Percentiles rank a stretch among this genome's conserved stretches.
Conservation (phyloP, 1,140 invertebrate species). For the Drosophila takahashii region DNA sequence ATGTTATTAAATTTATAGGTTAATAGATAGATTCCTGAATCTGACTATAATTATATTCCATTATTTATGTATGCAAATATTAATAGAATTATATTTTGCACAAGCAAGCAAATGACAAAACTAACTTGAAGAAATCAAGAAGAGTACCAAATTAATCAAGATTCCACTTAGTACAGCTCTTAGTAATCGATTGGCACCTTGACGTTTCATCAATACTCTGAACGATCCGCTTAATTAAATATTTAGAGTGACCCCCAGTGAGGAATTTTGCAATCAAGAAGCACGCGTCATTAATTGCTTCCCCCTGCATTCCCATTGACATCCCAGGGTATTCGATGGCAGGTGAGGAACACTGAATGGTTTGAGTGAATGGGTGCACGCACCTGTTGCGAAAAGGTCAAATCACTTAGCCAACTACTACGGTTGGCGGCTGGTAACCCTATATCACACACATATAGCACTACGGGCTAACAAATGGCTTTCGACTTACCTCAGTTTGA, state of each 20-base stretch:
- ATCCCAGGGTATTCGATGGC: not conserved
- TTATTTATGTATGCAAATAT: no score
- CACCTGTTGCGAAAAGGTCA: slow-evolving; percentile 81
- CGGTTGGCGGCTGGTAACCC: not conserved
- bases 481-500: slow-evolving; percentile 77
- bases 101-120: no score
- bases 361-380: slow-evolving; percentile 9
- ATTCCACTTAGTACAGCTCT: not conserved
- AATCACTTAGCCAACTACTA: slow-evolving; percentile 46
- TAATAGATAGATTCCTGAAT: no score
- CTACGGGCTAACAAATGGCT: slow-evolving; percentile 3
- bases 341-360: not conserved
- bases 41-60: no score
- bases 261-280: slow-evolving; percentile 15
- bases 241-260: slow-evolving; percentile 4
- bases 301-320: slow-evolving; percentile 23
- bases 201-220: slow-evolving; percentile 2
- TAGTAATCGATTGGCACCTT: not conserved
- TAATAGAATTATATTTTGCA: no score
- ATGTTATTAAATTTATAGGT: no score
- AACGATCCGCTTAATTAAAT: slow-evolving; percentile 25
- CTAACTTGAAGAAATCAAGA: not conserved
- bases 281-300: slow-evolving; percentile 52
- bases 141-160: not conserved
- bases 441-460: slow-evolving; percentile 1